Conservation (phyloP, 2,888 invertebrate genomes). For the Epinotia bilunana region DNA sequence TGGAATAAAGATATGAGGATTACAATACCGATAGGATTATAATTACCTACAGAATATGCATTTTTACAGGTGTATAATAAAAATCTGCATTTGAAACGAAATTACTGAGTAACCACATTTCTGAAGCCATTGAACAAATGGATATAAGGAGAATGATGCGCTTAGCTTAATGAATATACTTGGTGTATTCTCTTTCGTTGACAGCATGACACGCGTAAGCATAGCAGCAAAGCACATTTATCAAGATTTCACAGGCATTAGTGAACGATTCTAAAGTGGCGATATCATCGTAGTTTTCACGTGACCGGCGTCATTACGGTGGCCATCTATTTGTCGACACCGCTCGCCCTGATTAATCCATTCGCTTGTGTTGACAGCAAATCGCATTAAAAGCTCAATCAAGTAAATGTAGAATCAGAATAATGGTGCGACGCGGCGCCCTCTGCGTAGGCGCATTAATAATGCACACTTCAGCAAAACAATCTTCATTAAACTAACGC, state of each 20-base stretch:
- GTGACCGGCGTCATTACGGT: conserved; percentile 76
- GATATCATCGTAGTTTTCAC: conserved; percentile 72
- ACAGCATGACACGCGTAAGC: conserved; percentile 28
- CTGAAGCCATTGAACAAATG: conserved; percentile 3
- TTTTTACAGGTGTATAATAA: neutral
- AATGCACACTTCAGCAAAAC: conserved; percentile 79
- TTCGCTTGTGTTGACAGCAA: conserved; percentile 75
- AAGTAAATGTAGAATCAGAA: conserved; percentile 84
- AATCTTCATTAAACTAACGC: conserved; percentile 82
- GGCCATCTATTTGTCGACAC: conserved; percentile 72
- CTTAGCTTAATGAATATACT: conserved; percentile 33
- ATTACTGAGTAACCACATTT: neutral
- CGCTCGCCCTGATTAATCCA: conserved; percentile 78
- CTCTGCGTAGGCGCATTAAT: conserved; percentile 83
- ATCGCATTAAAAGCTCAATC: conserved; percentile 84
- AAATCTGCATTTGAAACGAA: neutral
- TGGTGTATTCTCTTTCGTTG: conserved; percentile 41
- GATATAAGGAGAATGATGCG: conserved; percentile 10
- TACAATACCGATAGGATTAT: too few relatives aligned
- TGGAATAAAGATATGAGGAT: conserved; percentile 48
- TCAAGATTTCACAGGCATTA: conserved; percentile 48
- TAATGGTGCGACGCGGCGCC: conserved; percentile 77
- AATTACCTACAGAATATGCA: too few relatives aligned
- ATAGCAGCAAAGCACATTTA: conserved; percentile 37
- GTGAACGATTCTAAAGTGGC: conserved; percentile 64